A percentile compares a stretch with the other conserved stretches of the same genome.
Evolutionary conservation across 2,797 vertebrate genomes (phyloP).

Genomic region (Sebastiscus tertius): DNA sequence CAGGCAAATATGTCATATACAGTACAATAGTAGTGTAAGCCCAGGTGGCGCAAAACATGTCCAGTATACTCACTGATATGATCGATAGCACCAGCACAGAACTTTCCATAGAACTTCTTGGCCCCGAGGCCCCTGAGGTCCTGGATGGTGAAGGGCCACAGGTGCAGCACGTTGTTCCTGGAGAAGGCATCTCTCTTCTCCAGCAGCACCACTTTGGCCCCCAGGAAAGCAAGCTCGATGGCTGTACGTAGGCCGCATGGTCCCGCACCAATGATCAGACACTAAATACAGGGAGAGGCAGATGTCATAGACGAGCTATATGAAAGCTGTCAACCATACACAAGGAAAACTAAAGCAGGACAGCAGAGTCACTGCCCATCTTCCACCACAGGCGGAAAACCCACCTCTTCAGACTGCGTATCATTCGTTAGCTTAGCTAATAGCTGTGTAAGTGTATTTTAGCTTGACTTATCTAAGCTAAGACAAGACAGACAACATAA

Average conservation of each 20-base stretch:
- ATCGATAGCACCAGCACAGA: slow-evolving; percentile 98
- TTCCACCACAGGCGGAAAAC: neutral
- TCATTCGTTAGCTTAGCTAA: neutral
- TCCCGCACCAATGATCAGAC: slow-evolving; percentile 98
- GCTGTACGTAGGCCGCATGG: slow-evolving; percentile 97
- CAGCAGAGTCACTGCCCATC: neutral
- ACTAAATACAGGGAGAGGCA: slow-evolving; percentile 73
- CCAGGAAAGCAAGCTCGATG: slow-evolving; percentile 94
- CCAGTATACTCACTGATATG: slow-evolving; percentile 92
- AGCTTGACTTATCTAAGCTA: neutral
- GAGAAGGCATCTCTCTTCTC: slow-evolving; percentile 98
- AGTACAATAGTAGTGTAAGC: neutral
- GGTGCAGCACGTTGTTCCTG: slow-evolving; percentile 95
- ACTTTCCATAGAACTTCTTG: slow-evolving; percentile 99
- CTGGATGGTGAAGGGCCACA: slow-evolving; percentile 98
- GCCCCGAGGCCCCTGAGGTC: slow-evolving; percentile 95
- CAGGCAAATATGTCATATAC: neutral
- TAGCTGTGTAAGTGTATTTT: neutral
- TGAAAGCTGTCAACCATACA: neutral
- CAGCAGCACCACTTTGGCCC: slow-evolving; percentile 96
- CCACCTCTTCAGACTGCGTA: neutral
- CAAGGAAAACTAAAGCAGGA: neutral
- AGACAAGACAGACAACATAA: neutral
- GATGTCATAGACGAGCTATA: neutral
- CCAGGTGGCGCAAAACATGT: neutral